A percentile compares a stretch with the other conserved stretches of the same genome.
Evolutionary conservation across 2,113 vertebrate genomes (phyloP).

Genomic region (Megatriorchis doriae): DNA sequence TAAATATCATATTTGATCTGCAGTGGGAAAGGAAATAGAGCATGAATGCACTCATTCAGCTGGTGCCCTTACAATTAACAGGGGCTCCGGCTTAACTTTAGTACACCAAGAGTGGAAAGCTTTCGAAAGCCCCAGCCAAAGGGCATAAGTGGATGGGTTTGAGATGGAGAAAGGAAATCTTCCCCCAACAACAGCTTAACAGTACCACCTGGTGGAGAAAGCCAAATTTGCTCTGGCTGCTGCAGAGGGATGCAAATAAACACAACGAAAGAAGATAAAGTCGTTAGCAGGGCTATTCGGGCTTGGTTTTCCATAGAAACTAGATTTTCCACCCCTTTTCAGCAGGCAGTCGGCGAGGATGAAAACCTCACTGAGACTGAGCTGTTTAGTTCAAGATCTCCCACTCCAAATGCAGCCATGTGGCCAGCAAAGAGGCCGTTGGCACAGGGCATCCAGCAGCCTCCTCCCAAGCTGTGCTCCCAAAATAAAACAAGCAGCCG

Average conservation of each 20-base stretch:
- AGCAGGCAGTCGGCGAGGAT: fast-evolving
- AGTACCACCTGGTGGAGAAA: conserved; percentile 52
- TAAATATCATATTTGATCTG: neutral
- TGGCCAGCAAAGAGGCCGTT: neutral
- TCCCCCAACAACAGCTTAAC: neutral
- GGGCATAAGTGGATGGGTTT: neutral
- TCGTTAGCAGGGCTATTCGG: neutral
- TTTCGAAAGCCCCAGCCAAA: neutral
- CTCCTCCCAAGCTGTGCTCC: neutral
- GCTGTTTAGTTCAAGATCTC: neutral
- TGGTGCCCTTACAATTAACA: neutral
- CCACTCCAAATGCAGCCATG: fast-evolving
- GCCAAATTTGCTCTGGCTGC: neutral
- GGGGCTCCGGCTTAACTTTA: neutral
- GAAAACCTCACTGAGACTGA: neutral
- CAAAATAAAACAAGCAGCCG: neutral
- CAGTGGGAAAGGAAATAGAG: neutral
- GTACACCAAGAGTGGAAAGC: neutral
- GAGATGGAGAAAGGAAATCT: neutral
- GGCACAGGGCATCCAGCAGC: neutral
- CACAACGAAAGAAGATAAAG: fast-evolving
- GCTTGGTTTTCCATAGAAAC: neutral
- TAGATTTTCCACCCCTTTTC: neutral
- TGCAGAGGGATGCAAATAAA: neutral
- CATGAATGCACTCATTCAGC: neutral